These are phyloP conservation scores for Motacilla tschutschensis DNA, from an alignment of 2,113 vertebrate genomes.

Conservation along the genomic window DNA sequence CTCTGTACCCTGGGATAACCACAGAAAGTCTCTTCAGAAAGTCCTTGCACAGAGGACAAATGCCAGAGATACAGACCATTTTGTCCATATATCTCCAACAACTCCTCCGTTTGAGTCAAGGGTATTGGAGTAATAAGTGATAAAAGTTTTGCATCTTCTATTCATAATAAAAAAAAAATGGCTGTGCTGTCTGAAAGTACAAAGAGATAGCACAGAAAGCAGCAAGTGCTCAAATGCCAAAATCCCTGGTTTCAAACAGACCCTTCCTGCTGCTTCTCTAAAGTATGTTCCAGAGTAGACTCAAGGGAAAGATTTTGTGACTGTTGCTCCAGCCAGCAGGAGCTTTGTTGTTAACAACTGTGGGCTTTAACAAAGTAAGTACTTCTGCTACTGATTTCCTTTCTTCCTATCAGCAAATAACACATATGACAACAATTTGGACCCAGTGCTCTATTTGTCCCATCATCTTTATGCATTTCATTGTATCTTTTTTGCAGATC, in stretches of 20 bases:
- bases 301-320: not conserved
- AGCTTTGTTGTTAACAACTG: not conserved
- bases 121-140: not conserved
- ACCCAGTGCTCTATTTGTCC: not conserved
- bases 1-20: not conserved
- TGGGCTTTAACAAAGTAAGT: not conserved
- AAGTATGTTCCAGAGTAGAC: not conserved
- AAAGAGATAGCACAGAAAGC: not conserved
- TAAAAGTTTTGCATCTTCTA: not conserved
- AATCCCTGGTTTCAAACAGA: not conserved
- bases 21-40: not conserved
- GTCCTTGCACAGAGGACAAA: not conserved
- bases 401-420: not conserved
- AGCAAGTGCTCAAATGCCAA: not conserved
- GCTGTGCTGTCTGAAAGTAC: not conserved
- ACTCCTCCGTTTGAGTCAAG: not conserved
- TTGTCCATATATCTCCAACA: not conserved
- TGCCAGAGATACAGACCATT: not conserved
- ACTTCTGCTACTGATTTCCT: not conserved
- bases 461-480: conserved; percentile 7
- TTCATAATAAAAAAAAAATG: not conserved
- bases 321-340: not conserved
- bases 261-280: not conserved
- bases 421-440: not conserved
- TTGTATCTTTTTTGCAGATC: not conserved